Evolutionary conservation across 2,888 invertebrate genomes (phyloP), one percentile per base, ranked within the genome.

Genomic region (Melipona bicolor): DNA sequence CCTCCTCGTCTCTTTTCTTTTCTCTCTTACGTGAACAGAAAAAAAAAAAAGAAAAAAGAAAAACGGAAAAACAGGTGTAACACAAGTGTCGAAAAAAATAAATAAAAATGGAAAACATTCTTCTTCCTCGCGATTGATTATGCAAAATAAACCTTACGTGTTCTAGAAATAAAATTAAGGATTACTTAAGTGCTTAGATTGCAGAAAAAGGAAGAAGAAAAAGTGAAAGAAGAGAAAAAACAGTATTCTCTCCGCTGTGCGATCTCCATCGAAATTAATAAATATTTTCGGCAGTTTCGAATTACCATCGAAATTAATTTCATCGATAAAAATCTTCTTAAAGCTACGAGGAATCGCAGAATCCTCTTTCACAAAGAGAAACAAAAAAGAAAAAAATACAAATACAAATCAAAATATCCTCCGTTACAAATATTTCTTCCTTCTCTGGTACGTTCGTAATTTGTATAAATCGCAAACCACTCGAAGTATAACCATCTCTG

Each of bases 201-300:
- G 68, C 27, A 21, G 3, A 43, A 27, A 36, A 65, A n/a, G 1
- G 27, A 27, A 21, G 27, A 21, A 17, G 6, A 24, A 69, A 59
- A n/a, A 27, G 13, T 11, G 15, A 4, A 21, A 9, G 1, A 43
- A 59, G 2, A 27, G 27, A 50, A 59, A 24, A 19, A n/a, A 17
- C 43, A 68, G 79, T 79, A 79, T 75, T 79, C 79, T 75, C 50
- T 68, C 4, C 75, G 67, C 61, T 79, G 75, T 52, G 67, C 61
- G 67, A 68, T 67, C 17, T 67, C 78, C 36, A 43, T 56, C 21
- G 43, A 24, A 24, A 24, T 24, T n/a, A n/a, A n/a, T n/a, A n/a
- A 32, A 68, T 50, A 13, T 56, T 54, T 52, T 32, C 15, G 27
- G 43, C 36, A 24, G 15, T 65, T 36, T n/a, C 24, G n/a, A n/a